These are phyloP conservation scores for Acrocephalus arundinaceus DNA, from an alignment of 2,113 vertebrate genomes.

Conservation along the genomic window DNA sequence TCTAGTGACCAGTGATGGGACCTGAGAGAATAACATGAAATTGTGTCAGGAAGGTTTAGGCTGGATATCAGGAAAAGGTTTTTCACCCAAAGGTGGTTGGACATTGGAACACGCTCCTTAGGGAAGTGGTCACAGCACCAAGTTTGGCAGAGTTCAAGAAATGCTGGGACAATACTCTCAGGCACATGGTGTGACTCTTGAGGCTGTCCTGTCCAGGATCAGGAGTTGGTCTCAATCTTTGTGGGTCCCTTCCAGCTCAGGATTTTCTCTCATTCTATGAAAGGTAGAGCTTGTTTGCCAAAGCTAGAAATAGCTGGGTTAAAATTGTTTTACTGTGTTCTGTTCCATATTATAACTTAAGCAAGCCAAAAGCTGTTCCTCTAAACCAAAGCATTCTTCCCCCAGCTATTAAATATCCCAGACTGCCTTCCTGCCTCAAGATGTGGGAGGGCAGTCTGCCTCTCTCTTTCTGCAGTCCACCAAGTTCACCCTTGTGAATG, in stretches of 20 bases:
- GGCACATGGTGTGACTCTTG: not conserved
- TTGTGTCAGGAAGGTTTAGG: not conserved
- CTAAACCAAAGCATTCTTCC: conserved; percentile 57
- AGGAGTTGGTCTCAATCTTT: not conserved
- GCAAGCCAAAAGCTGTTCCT: conserved; percentile 52
- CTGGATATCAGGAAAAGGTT: not conserved
- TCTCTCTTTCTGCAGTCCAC: not conserved
- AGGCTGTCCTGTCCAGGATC: not conserved
- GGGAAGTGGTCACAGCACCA: not conserved
- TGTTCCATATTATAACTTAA: conserved; percentile 53
- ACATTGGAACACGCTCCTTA: not conserved
- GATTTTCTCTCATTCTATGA: not conserved
- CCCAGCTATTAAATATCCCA: conserved; percentile 54
- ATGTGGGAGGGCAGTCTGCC: conserved; percentile 14
- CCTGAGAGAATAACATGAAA: not conserved
- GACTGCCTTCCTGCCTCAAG: conserved; percentile 39
- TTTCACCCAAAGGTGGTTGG: not conserved
- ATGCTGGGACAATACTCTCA: not conserved
- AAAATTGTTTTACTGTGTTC: conserved; percentile 10
- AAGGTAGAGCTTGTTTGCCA: conserved; percentile 13
- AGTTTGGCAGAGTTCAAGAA: not conserved
- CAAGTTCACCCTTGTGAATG: not conserved
- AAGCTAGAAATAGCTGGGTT: conserved; percentile 45
- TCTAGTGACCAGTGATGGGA: not conserved
- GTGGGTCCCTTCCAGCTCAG: not conserved